Evolutionary conservation across 1,140 invertebrate species (phyloP).

Genomic region (Plectus sambesii): DNA sequence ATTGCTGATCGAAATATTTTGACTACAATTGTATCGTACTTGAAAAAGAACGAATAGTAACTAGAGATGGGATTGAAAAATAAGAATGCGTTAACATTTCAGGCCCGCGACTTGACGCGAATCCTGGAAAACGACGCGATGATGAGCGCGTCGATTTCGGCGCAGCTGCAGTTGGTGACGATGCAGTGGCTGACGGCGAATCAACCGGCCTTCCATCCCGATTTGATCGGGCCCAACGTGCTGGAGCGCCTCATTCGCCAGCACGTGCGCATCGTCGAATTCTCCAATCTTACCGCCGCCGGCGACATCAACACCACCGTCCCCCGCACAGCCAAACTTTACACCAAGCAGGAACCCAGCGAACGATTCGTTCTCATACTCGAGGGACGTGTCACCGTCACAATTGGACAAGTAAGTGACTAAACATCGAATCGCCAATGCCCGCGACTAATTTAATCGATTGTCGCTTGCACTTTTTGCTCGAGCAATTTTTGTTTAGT

Average conservation of each 20-base stretch:
- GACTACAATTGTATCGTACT: too few species aligned
- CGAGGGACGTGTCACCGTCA: constrained; percentile 40
- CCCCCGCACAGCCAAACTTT: constrained; percentile 36
- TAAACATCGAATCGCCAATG: too few species aligned
- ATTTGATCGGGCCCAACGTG: constrained; percentile 31
- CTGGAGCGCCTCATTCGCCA: constrained; percentile 41
- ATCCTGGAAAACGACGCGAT: constrained; percentile 31
- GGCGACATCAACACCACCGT: constrained; percentile 32
- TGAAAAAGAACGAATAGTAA: too few species aligned
- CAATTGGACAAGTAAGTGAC: constrained; percentile 41
- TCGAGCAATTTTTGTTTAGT: constrained; percentile 4
- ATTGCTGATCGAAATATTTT: too few species aligned
- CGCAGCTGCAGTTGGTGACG: constrained; percentile 44
- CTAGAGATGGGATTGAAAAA: too few species aligned
- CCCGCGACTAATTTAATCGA: too few species aligned
- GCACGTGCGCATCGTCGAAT: constrained; percentile 39
- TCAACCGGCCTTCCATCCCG: constrained; percentile 17
- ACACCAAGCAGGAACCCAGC: constrained; percentile 36
- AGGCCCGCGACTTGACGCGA: constrained; percentile 32
- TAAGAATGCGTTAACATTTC: constrained; percentile 13
- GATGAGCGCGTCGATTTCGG: constrained; percentile 32
- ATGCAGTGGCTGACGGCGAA: constrained; percentile 31
- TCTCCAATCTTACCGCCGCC: constrained; percentile 36
- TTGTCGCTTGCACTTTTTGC: constrained; percentile 5
- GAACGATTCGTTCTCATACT: constrained; percentile 43